These are phyloP conservation scores for Yponomeuta malinellus DNA, from an alignment of 2,888 invertebrate genomes.

Conservation along the genomic window DNA sequence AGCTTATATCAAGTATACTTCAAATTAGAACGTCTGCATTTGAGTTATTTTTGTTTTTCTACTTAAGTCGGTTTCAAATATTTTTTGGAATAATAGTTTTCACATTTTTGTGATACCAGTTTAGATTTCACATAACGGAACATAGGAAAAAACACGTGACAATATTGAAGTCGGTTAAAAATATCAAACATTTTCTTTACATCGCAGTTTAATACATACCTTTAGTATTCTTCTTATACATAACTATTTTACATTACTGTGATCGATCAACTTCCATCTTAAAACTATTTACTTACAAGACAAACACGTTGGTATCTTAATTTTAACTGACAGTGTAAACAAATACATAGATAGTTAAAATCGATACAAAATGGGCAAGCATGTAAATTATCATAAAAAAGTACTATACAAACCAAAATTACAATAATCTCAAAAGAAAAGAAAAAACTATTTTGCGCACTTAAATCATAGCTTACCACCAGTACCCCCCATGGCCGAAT, in stretches of 20 bases:
- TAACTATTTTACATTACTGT: conserved; percentile 7
- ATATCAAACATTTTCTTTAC: background rate
- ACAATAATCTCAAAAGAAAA: background rate
- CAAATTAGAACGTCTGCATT: too few species aligned
- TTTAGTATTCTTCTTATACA: background rate
- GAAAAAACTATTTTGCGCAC: background rate
- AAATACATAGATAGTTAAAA: background rate
- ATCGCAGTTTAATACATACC: background rate
- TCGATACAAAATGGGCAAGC: conserved; percentile 4
- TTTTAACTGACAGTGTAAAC: background rate
- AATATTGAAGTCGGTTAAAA: background rate
- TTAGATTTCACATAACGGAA: too few species aligned
- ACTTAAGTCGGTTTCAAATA: too few species aligned
- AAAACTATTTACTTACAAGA: background rate
- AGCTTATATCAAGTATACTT: too few species aligned
- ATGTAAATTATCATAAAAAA: background rate
- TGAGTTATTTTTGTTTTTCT: too few species aligned
- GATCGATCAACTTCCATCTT: background rate
- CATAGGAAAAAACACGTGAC: too few species aligned
- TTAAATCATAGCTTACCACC: background rate
- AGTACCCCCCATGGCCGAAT: background rate
- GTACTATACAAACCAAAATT: background rate
- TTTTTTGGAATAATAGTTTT: too few species aligned
- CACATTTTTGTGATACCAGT: too few species aligned
- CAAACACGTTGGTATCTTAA: background rate